Conservation (phyloP, 2,888 invertebrate species). For the Homarus gammarus region DNA sequence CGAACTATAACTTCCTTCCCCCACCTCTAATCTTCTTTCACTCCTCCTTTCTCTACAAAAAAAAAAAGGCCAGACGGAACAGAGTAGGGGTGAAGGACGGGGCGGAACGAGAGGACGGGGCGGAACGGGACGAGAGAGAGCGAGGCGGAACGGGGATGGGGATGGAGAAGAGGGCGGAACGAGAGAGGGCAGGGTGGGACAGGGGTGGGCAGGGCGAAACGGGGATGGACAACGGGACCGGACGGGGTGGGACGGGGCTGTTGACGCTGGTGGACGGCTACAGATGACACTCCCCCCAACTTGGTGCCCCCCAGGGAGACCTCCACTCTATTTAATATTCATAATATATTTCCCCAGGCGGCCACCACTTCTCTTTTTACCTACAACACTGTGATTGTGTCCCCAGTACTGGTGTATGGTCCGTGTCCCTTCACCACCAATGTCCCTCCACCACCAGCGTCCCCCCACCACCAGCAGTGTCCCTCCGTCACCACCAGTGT, state of each 20-base stretch:
- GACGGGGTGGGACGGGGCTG: not conserved
- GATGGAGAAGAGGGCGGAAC: no score
- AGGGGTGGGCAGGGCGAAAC: no score
- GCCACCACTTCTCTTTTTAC: not conserved
- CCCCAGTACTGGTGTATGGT: not conserved
- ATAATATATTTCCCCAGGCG: conserved; percentile 46
- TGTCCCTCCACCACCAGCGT: not conserved
- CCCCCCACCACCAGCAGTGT: not conserved
- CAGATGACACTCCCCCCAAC: conserved; percentile 14
- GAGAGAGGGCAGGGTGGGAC: no score
- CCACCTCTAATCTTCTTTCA: no score
- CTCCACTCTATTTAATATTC: conserved; percentile 36
- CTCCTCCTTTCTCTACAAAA: no score
- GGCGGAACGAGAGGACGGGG: not conserved
- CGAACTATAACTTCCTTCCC: no score
- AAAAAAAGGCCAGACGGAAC: no score
- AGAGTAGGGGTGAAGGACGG: not conserved
- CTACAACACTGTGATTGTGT: conserved; percentile 22
- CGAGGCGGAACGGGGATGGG: no score
- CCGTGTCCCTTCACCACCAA: not conserved
- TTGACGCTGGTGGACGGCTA: conserved; percentile 3
- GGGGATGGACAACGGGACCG: not conserved
- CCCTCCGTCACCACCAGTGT: no score
- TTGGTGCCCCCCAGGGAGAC: not conserved
- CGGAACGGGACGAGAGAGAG: no score